phyloP scores from a whole-genome alignment of 2,888 invertebrate genomes.

The Idaea aversata region DNA sequence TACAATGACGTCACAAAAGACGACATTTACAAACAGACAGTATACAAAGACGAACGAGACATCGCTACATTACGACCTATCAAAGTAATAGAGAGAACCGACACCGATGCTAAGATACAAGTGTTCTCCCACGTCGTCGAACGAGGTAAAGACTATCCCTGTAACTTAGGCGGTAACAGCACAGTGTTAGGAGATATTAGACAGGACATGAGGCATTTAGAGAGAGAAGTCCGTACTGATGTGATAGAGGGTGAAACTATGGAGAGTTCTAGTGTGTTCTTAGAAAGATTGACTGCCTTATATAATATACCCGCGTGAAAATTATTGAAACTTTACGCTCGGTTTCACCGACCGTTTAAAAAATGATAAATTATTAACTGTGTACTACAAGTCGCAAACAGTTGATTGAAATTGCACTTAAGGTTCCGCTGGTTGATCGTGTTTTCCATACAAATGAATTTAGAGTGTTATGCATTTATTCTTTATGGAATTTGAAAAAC shows the following conservation, averaged over 20 bases:
- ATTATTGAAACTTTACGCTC: background rate
- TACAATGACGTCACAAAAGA: constrained; percentile 40
- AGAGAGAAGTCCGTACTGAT: constrained; percentile 46
- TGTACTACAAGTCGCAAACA: too few relatives aligned
- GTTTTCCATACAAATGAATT: too few relatives aligned
- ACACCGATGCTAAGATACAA: constrained; percentile 63
- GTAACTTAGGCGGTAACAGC: constrained; percentile 34
- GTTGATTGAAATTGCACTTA: too few relatives aligned
- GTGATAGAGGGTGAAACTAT: constrained; percentile 47
- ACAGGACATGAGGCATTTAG: constrained; percentile 42
- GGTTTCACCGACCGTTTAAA: too few relatives aligned
- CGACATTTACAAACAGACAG: constrained; percentile 27
- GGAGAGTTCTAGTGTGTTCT: constrained; percentile 49
- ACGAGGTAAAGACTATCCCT: constrained; percentile 36
- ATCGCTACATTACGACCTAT: constrained; percentile 48
- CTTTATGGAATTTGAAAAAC: too few relatives aligned
- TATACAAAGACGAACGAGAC: constrained; percentile 45
- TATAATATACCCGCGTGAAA: constrained; percentile 63
- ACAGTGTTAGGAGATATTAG: constrained; percentile 41
- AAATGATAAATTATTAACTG: too few relatives aligned
- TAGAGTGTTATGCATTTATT: too few relatives aligned
- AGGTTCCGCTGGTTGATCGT: too few relatives aligned
- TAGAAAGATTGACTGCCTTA: constrained; percentile 61
- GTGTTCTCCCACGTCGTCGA: constrained; percentile 63
- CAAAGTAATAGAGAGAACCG: constrained; percentile 32